phyloP scores from a whole-genome alignment of 1,140 invertebrate species.

The Cherax quadricarinatus region DNA sequence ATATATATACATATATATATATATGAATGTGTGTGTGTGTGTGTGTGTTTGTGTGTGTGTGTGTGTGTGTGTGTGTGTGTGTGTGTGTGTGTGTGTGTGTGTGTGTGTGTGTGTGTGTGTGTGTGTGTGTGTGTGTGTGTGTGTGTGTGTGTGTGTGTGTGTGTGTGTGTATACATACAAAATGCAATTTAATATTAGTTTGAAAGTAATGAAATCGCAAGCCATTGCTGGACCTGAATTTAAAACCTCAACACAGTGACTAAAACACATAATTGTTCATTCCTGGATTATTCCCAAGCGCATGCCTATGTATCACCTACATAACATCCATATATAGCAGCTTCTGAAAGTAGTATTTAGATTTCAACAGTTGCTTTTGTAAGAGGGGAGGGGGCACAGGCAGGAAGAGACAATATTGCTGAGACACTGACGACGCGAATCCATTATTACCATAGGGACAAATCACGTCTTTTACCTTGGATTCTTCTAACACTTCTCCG shows the following conservation, averaged over 20 bases:
- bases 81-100: no score
- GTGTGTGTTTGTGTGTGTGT: no score
- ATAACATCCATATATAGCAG: slow-evolving; percentile 33
- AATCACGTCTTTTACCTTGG: slow-evolving; percentile 83
- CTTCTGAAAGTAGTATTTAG: slow-evolving; percentile 6
- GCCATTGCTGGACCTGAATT: background rate
- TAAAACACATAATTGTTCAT: background rate
- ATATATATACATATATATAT: no score
- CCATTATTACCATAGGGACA: slow-evolving; percentile 50
- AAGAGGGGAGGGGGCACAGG: background rate
- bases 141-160: no score
- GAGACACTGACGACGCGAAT: slow-evolving; percentile 11
- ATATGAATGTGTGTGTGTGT: no score
- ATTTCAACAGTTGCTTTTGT: background rate
- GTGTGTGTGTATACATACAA: no score
- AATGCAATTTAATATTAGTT: no score
- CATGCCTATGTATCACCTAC: slow-evolving; percentile 31
- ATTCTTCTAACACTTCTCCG: slow-evolving; percentile 93
- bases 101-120: no score
- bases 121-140: no score
- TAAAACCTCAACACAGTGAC: background rate
- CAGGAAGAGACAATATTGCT: slow-evolving; percentile 31
- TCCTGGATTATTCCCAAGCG: slow-evolving; percentile 14
- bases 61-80: no score
- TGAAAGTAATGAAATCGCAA: no score